A percentile compares a stretch with the other conserved stretches of the same genome.
These are phyloP conservation scores for Ondatra zibethicus DNA, from an alignment of 2,113 vertebrate genomes.

Conservation along the genomic window DNA sequence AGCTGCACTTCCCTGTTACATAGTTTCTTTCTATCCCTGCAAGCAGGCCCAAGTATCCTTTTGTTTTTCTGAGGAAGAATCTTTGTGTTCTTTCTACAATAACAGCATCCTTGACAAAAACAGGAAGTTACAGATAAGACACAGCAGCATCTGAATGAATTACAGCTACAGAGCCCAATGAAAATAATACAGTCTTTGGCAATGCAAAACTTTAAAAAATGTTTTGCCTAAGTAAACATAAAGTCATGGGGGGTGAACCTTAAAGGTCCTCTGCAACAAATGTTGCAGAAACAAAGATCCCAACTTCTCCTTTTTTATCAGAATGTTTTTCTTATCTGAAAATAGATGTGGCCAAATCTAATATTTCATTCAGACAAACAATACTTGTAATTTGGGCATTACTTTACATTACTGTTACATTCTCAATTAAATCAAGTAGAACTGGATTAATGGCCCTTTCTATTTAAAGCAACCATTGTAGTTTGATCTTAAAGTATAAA, in stretches of 20 bases:
- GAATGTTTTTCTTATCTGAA: constrained; percentile 37
- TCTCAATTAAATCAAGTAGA: constrained; percentile 32
- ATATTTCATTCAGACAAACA: constrained; percentile 16
- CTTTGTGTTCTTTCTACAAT: neutral
- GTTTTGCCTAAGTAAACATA: neutral
- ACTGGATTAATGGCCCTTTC: neutral
- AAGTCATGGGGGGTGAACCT: neutral
- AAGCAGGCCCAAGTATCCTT: neutral
- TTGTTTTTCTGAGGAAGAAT: neutral
- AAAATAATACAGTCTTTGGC: neutral
- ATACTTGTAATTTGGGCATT: neutral
- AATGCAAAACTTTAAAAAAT: neutral
- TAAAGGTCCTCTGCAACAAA: neutral
- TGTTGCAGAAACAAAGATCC: constrained; percentile 10
- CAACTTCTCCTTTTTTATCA: neutral
- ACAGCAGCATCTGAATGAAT: neutral
- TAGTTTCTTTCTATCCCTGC: neutral
- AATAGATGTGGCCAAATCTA: neutral
- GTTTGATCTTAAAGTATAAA: neutral
- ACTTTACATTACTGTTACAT: neutral
- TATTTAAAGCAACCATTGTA: constrained; percentile 9
- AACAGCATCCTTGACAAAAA: neutral
- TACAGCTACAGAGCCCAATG: neutral
- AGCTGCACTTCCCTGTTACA: neutral
- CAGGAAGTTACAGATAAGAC: neutral